phyloP scores from a whole-genome alignment of 2,797 vertebrate species.

The Kryptolebias ocellatus region DNA sequence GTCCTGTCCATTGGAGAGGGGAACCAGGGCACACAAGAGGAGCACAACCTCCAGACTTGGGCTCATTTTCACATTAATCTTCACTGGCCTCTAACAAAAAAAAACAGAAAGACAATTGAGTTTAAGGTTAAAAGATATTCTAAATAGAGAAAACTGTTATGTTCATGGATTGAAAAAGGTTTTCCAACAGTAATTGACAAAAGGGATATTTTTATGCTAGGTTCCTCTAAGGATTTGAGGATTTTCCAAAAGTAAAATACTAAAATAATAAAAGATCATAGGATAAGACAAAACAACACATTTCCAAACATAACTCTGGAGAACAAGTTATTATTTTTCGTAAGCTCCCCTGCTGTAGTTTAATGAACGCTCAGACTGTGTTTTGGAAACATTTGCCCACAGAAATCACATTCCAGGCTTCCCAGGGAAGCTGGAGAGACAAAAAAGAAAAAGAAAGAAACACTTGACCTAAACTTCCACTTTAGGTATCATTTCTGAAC shows the following conservation, averaged over 20 bases:
- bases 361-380: slow-evolving; percentile 15
- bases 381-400: slow-evolving; percentile 34
- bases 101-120: neutral
- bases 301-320: neutral
- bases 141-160: neutral
- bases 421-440: slow-evolving; percentile 27
- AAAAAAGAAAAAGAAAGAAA: slow-evolving; percentile 26
- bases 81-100: slow-evolving; percentile 34
- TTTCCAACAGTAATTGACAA: too few relatives aligned
- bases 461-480: slow-evolving; percentile 32
- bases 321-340: neutral
- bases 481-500: slow-evolving; percentile 32
- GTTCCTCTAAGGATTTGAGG: neutral
- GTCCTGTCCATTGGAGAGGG: slow-evolving; percentile 81
- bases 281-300: neutral
- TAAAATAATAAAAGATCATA: too few relatives aligned
- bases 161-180: too few relatives aligned
- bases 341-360: neutral
- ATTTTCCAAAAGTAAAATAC: neutral
- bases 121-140: neutral
- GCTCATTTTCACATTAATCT: slow-evolving; percentile 73
- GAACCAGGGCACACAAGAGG: slow-evolving; percentile 79
- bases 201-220: too few relatives aligned
- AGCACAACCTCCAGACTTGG: slow-evolving; percentile 65
- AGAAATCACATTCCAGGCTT: slow-evolving; percentile 63